Base-by-base conservation (phyloP, 2,888 invertebrate species). In the Patella depressa region DNA sequence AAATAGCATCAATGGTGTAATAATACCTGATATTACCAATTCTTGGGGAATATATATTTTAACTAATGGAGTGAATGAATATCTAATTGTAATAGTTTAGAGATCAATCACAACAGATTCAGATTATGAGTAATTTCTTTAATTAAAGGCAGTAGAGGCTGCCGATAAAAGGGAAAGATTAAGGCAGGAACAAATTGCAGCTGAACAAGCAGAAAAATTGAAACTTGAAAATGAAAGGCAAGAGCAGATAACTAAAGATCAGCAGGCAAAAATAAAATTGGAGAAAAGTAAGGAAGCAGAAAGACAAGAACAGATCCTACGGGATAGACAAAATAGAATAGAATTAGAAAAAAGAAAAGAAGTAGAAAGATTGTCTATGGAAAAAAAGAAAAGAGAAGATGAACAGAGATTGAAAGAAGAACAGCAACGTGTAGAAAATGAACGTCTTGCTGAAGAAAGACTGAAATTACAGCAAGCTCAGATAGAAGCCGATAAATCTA, bases 401-500 rank as follows among this genome's bases (percentile, higher is more conserved):
- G 72, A 57, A 53, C 57, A 73, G 70, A 69, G 71, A 70, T 55
- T 19, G 59, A 76, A 71, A 65, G 77, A 53, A 11, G 57, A 74
- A 73, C 59, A 65, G 59, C 53, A 57, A 65, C 29, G 53, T n/a
- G 72, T 34, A 53, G 69, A 34, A 12, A 19, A 72, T 17, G 34
- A 57, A 71, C 15, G 53, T 14, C 69, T 19, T 19, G 70, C 17
- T 15, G 72, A 57, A 59, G 70, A 73, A 71, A 69, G 71, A 69
- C 53, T 29, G 53, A 76, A 71, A 53, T 74, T 29, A 11, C 53
- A 74, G 74, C 72, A 65, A 72, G 29, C 54, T 29, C 29, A 29
- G 29, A 72, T 34, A n/a, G 77, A 78, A 57, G 80, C 79, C 53
- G 83, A 84, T 53, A 81, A 80, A 65, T 73, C 73, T 53, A 82